Conservation (phyloP, 2,797 vertebrate species). For the Trematomus bernacchii region DNA sequence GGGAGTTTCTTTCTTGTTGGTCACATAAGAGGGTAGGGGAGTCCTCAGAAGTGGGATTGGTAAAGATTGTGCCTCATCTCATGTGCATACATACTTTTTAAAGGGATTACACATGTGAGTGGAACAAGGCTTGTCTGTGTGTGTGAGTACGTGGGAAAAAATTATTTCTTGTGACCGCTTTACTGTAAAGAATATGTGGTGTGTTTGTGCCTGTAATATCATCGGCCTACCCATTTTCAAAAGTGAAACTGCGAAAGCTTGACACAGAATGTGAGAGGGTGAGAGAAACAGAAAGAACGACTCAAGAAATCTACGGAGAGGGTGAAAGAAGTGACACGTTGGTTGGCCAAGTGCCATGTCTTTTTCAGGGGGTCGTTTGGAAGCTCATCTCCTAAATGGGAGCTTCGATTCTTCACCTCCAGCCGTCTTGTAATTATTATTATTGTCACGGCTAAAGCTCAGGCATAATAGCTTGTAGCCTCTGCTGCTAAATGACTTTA, state of each 20-base stretch:
- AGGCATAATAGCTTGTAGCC: constrained; percentile 72
- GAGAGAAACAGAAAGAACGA: constrained; percentile 35
- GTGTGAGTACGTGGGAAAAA: constrained; percentile 8
- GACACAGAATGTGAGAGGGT: constrained; percentile 47
- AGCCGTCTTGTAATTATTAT: constrained; percentile 75
- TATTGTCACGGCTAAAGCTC: constrained; percentile 74
- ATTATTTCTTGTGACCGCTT: constrained; percentile 16
- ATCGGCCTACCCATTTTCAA: constrained; percentile 39
- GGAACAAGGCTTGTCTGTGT: neutral
- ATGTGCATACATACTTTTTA: constrained; percentile 11
- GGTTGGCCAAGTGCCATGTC: constrained; percentile 64
- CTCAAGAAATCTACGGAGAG: constrained; percentile 2
- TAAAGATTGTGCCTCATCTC: constrained; percentile 15
- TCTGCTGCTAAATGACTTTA: constrained; percentile 70
- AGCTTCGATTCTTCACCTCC: constrained; percentile 65
- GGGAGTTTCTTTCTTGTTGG: constrained; percentile 7
- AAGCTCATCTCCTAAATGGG: constrained; percentile 78
- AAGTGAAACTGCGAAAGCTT: constrained; percentile 49
- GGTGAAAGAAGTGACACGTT: constrained; percentile 50
- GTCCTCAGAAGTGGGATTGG: constrained; percentile 36
- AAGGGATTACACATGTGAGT: constrained; percentile 3
- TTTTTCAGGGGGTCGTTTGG: constrained; percentile 63
- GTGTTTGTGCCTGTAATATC: constrained; percentile 24
- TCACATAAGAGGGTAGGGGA: constrained; percentile 29
- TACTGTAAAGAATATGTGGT: constrained; percentile 22